Evolutionary conservation across 2,888 invertebrate species (phyloP), one percentile per base, ranked within the genome.

Genomic region (Beris chalybata): DNA sequence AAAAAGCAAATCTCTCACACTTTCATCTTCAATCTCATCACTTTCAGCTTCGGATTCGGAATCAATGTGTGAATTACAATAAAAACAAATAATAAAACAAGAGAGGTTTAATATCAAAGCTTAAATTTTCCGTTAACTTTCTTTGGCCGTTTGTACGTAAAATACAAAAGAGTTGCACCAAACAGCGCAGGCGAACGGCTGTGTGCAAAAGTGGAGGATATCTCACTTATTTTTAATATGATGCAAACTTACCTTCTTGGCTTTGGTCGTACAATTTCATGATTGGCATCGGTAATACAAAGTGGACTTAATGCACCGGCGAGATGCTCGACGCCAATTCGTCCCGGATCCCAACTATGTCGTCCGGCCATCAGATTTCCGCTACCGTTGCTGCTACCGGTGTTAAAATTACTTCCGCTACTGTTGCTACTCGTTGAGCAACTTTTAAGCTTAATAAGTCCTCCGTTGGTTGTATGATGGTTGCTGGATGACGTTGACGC

Each of bases 251-350:
- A 92, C 92, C 93, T 88, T 78, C 93, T 86, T 9, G 93, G 92
- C 79, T 93, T 93, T 11, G 93, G 93, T 70, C 92, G 83, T 71
- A 93, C 85, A 76, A 93, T 93, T 81, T 93, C 92, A 82, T 93
- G 92, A 74, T 89, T 90, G 73, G 89, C 88, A 78, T 88, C 88
- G 59, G 87, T 86, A 74, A 87, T 87, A 76, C 87, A 87, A 67
- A 87, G 82, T 67, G 86, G 87, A 74, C 87, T 86, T 68, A 87
- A 79, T 38, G 87, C 86, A 69, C 86, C 85, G 54, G 85, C 85
- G 72, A 85, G 82, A 76, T 86, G 85, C 74, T 86, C 86, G 67
- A 85, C 83, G 71, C 84, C 84, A 29, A 64, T 38, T 68, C 79
- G 78, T 72, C 80, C 81, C 43, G 79, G 76, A 74, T 80, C 81